Evolutionary conservation across 2,113 vertebrate genomes (phyloP).

Genomic region (Melierax canorus): DNA sequence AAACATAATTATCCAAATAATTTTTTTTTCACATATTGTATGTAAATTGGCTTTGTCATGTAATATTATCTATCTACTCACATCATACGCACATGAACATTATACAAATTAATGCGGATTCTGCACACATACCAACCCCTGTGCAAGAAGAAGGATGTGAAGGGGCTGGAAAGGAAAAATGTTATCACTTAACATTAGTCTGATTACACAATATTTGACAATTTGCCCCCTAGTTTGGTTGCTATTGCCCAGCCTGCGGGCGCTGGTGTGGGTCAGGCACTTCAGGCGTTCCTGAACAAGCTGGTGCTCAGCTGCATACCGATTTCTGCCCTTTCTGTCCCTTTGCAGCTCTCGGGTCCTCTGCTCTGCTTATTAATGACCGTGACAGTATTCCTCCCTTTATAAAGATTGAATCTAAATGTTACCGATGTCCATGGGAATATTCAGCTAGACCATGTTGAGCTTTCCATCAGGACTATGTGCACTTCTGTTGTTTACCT

Average conservation of each 20-base stretch:
- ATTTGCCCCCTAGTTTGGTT: background rate
- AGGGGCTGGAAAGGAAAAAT: background rate
- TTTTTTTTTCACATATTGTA: background rate
- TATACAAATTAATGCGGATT: background rate
- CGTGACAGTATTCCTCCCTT: background rate
- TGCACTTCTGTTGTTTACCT: background rate
- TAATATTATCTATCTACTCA: background rate
- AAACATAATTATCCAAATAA: background rate
- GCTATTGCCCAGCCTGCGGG: fast-evolving
- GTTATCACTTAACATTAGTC: background rate
- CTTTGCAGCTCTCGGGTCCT: background rate
- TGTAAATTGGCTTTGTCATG: background rate
- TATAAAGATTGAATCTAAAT: background rate
- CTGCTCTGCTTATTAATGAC: background rate
- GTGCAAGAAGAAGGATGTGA: background rate
- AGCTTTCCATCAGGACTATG: background rate
- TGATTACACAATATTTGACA: background rate
- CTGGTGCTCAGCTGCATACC: background rate
- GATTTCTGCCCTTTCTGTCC: background rate
- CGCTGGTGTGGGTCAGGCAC: background rate
- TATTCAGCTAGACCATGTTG: background rate
- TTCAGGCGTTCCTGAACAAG: background rate
- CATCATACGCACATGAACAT: background rate
- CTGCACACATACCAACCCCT: background rate
- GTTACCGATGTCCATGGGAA: background rate